Percentiles rank a stretch among this genome's conserved stretches.
These are phyloP conservation scores for Leucoraja ocellata DNA, from an alignment of 2,797 vertebrate species.

Conservation along the genomic window DNA sequence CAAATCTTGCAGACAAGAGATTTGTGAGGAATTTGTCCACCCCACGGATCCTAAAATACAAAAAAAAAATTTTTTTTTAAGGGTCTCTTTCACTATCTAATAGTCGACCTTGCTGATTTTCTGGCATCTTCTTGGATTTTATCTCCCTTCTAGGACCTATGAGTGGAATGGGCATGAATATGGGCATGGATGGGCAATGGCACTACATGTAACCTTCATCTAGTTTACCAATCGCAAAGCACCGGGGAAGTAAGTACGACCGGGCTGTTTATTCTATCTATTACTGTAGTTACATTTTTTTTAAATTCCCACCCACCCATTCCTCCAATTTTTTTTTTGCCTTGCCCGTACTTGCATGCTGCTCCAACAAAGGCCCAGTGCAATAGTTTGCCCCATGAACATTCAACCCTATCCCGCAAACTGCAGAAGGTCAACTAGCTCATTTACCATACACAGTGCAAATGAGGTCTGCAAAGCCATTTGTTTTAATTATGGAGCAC, in stretches of 20 bases:
- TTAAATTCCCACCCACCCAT: conserved; percentile 51
- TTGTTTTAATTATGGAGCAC: conserved; percentile 75
- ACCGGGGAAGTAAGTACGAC: conserved; percentile 95
- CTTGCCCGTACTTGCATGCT: conserved; percentile 65
- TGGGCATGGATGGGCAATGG: conserved; percentile 85
- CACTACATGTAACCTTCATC: conserved; percentile 80
- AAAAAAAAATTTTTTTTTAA: conserved; percentile 41
- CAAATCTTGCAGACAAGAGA: conserved; percentile 40
- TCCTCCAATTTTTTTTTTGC: conserved; percentile 56
- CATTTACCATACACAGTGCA: conserved; percentile 54
- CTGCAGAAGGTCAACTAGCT: conserved; percentile 65
- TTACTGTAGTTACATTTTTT: conserved; percentile 47
- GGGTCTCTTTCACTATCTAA: conserved; percentile 54
- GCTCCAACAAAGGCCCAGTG: conserved; percentile 65
- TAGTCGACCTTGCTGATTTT: conserved; percentile 60
- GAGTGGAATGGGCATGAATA: conserved; percentile 85
- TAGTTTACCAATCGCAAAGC: conserved; percentile 76
- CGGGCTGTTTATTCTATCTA: conserved; percentile 64
- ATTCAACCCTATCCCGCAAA: conserved; percentile 54
- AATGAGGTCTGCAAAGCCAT: conserved; percentile 56
- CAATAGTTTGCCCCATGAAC: conserved; percentile 43
- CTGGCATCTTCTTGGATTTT: conserved; percentile 66
- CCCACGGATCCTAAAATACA: conserved; percentile 40
- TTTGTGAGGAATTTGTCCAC: conserved; percentile 42
- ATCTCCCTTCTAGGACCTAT: conserved; percentile 72